These are phyloP conservation scores for Clanis bilineata DNA, from an alignment of 2,888 invertebrate genomes.

Conservation along the genomic window DNA sequence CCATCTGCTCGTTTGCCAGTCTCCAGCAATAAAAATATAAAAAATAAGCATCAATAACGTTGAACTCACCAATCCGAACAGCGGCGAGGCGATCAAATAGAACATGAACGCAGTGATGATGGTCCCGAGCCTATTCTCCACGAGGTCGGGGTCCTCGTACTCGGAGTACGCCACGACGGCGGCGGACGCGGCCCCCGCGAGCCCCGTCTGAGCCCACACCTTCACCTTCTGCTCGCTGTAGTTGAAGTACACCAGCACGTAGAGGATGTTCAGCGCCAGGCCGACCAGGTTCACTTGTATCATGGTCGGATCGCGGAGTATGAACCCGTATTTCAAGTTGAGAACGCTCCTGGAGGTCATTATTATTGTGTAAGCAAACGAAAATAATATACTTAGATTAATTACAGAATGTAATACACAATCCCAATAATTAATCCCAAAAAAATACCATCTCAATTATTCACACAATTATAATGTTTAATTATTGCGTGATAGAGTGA, in stretches of 20 bases:
- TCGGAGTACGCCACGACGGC: slow-evolving; percentile 84
- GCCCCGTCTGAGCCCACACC: slow-evolving; percentile 81
- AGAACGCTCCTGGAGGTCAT: slow-evolving; percentile 85
- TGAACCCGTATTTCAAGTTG: slow-evolving; percentile 88
- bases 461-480: too few relatives aligned
- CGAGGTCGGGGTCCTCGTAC: slow-evolving; percentile 83
- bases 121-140: slow-evolving; percentile 87
- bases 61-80: slow-evolving; percentile 85
- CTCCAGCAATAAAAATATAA: not conserved
- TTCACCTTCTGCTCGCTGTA: slow-evolving; percentile 81
- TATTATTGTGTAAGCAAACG: too few relatives aligned
- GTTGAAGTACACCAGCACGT: slow-evolving; percentile 85
- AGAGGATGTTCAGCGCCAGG: slow-evolving; percentile 85
- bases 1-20: too few relatives aligned
- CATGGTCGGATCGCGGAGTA: slow-evolving; percentile 89
- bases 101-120: slow-evolving; percentile 87
- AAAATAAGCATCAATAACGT: slow-evolving; percentile 1
- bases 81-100: slow-evolving; percentile 86
- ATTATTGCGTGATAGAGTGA: too few relatives aligned
- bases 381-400: too few relatives aligned
- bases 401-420: too few relatives aligned
- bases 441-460: too few relatives aligned
- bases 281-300: slow-evolving; percentile 90
- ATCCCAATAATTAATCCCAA: too few relatives aligned
- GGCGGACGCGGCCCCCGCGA: slow-evolving; percentile 80